Percentiles rank a stretch among this genome's conserved stretches.
Conservation (phyloP, 1,140 invertebrate genomes). For the Saxidomus purpurata region DNA sequence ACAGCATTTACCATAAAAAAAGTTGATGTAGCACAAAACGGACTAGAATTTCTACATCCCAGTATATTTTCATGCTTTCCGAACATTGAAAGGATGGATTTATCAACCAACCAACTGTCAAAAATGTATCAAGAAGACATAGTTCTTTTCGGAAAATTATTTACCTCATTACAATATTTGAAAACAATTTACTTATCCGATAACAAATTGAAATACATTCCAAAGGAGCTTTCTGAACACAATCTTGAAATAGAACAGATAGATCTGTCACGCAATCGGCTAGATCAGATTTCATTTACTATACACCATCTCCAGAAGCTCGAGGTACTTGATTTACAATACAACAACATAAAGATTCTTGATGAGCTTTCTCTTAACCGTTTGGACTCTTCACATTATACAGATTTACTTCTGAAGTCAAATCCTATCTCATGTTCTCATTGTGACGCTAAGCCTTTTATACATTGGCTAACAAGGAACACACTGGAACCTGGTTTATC, state of each 20-base stretch:
- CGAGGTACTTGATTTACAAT: too few species aligned
- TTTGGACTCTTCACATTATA: too few species aligned
- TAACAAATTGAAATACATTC: neutral
- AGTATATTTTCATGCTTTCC: neutral
- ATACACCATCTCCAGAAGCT: neutral
- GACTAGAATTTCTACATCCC: constrained; percentile 33
- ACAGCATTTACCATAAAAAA: neutral
- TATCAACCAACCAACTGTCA: neutral
- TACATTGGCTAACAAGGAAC: too few species aligned
- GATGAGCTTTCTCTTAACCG: too few species aligned
- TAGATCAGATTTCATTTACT: neutral
- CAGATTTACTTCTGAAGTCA: too few species aligned
- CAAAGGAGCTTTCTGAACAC: neutral
- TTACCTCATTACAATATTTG: neutral
- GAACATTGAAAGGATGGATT: neutral
- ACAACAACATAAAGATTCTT: too few species aligned
- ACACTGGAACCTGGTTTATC: too few species aligned
- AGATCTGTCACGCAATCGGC: neutral
- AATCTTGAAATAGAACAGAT: too few species aligned
- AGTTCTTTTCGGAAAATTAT: neutral
- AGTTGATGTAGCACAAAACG: neutral
- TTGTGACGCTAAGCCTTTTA: too few species aligned
- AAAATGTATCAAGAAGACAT: neutral
- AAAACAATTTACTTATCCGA: too few species aligned
- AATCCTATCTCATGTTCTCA: too few species aligned